Base-by-base conservation (phyloP, 1,140 invertebrate genomes). In the Andricus grossulariae region DNA sequence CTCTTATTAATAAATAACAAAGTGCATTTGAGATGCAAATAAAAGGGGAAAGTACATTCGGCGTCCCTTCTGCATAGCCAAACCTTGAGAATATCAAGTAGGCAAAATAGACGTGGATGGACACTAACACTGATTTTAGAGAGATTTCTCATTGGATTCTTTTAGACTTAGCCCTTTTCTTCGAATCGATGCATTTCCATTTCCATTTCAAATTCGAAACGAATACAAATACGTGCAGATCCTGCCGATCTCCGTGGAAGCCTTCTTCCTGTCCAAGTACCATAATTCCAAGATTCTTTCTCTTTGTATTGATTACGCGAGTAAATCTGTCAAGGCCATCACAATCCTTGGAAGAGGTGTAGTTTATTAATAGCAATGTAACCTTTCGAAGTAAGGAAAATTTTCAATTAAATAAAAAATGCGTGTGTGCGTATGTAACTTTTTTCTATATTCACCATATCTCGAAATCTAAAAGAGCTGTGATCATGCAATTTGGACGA, bases 101-200 rank as follows among this genome's bases (percentile, higher is more conserved):
- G 81, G 66, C 6, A 45, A 45, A 45, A 45, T 45, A 45, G 39
- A 45, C 39, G 39, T 11, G 39, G 39, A 45, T 8, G 10, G 39
- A 76, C 19, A 18, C 72, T 52, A 75, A 78, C 78, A 82, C 84
- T 82, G 84, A 87, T 87, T 84, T 87, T 86, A 75, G 83, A 84
- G 79, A 81, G 79, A 82, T 77, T 78, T 71, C 39, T 45, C 39
- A 45, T 45, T 45, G 8, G 39, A 45, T 45, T 45, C 39, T 45
- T 45, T 45, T 10, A 45, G 39, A 45, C 39, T 11, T 78, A n/a
- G 73, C 74, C 81, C 82, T 81, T 85, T 89, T 87, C 86, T 82
- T 70, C 84, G 87, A 88, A 89, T 82, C 82, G 72, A 72, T 82
- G 80, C 86, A 88, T 86, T 86, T 79, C 78, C 76, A 85, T 84